Conservation (phyloP, 2,888 invertebrate genomes). For the Hedya salicella region DNA sequence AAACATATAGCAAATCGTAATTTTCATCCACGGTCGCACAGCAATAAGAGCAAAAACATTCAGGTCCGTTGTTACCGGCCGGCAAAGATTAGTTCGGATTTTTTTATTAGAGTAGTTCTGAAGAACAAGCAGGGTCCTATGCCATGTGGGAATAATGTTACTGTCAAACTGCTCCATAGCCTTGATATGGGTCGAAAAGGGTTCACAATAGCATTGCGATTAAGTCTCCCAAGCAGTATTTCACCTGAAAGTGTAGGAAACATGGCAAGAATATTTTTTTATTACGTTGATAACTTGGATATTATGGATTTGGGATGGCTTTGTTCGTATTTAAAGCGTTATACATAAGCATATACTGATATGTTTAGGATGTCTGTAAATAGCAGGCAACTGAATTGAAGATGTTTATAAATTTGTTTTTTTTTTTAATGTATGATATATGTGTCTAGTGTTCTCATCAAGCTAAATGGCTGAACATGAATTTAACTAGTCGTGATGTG, state of each 20-base stretch:
- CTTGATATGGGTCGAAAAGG: slow-evolving; percentile 74
- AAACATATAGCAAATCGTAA: background rate
- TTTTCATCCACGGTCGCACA: background rate
- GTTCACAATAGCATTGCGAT: slow-evolving; percentile 62
- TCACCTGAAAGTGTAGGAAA: slow-evolving; percentile 60
- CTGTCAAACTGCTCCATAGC: slow-evolving; percentile 69
- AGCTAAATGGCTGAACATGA: too few species aligned
- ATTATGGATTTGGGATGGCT: slow-evolving; percentile 12
- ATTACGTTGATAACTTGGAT: slow-evolving; percentile 46
- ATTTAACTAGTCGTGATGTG: too few species aligned
- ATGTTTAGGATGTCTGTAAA: too few species aligned
- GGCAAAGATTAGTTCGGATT: slow-evolving; percentile 55
- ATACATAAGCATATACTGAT: too few species aligned
- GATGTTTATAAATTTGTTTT: too few species aligned
- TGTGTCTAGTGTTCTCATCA: too few species aligned
- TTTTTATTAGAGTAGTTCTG: slow-evolving; percentile 63
- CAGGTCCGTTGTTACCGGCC: slow-evolving; percentile 6
- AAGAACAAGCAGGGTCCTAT: slow-evolving; percentile 57
- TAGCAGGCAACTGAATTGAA: too few species aligned
- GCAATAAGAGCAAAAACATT: slow-evolving; percentile 19
- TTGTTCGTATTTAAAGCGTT: slow-evolving; percentile 11
- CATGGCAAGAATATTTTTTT: slow-evolving; percentile 64
- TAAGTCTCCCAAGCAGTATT: slow-evolving; percentile 60
- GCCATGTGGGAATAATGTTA: slow-evolving; percentile 76
- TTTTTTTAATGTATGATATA: too few species aligned